Conservation (phyloP, 2,888 invertebrate species). For the Brachylomia viminalis region DNA sequence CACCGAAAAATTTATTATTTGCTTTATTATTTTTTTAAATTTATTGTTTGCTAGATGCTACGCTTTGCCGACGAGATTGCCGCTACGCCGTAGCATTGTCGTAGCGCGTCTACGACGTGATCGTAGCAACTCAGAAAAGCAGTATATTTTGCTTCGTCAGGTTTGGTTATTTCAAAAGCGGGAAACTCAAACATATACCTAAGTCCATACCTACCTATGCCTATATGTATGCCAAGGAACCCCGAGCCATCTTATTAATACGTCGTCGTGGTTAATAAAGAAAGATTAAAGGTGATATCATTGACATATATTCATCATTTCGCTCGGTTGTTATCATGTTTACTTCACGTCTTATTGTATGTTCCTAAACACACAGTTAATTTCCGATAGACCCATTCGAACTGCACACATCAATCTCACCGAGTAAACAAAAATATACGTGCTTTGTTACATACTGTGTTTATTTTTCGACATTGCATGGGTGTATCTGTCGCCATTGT, state of each 20-base stretch:
- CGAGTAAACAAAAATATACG: slow-evolving; percentile 70
- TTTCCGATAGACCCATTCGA: slow-evolving; percentile 66
- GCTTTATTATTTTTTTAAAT: too few relatives aligned
- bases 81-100: slow-evolving; percentile 15
- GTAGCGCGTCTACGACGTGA: slow-evolving; percentile 2
- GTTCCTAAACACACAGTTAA: slow-evolving; percentile 67
- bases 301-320: slow-evolving; percentile 36
- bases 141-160: background rate
- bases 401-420: slow-evolving; percentile 70
- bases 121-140: slow-evolving; percentile 8
- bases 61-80: slow-evolving; percentile 1
- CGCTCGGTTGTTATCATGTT: slow-evolving; percentile 33
- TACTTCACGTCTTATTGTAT: slow-evolving; percentile 50
- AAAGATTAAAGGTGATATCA: slow-evolving; percentile 14
- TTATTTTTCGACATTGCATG: slow-evolving; percentile 65
- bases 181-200: background rate
- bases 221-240: background rate
- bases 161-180: background rate
- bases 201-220: background rate
- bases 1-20: too few relatives aligned
- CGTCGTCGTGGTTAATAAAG: background rate
- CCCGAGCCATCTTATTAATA: background rate
- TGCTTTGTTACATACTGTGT: slow-evolving; percentile 66
- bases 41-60: background rate
- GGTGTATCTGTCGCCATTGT: slow-evolving; percentile 58